Conservation (phyloP, 2,797 vertebrate genomes). For the Naso thynnoides region DNA sequence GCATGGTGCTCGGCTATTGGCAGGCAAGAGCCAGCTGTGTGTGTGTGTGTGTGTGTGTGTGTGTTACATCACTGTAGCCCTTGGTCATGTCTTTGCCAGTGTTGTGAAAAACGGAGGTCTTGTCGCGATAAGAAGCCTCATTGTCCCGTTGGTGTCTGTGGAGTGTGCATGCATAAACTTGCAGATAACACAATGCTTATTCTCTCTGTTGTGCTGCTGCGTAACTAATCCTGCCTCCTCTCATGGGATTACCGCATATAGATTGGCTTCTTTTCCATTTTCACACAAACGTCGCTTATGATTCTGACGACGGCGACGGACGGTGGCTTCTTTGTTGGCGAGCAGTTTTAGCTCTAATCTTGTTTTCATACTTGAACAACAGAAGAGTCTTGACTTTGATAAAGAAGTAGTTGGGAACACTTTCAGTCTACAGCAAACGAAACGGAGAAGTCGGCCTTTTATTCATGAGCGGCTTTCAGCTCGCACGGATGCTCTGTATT, state of each 20-base stretch:
- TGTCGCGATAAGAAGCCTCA: constrained; percentile 51
- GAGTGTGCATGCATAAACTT: constrained; percentile 45
- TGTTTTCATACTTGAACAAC: constrained; percentile 25
- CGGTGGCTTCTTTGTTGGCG: constrained; percentile 35
- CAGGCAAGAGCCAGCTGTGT: constrained; percentile 19
- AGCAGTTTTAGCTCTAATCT: constrained; percentile 30
- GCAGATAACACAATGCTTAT: constrained; percentile 47
- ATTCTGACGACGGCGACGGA: constrained; percentile 28
- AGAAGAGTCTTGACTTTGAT: constrained; percentile 20
- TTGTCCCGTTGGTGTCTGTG: constrained; percentile 48
- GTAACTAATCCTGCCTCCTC: constrained; percentile 55
- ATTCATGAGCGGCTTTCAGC: constrained; percentile 22
- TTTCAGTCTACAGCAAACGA: constrained; percentile 25
- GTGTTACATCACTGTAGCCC: constrained; percentile 46
- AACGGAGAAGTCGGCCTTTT: constrained; percentile 11
- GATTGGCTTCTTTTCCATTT: constrained; percentile 33
- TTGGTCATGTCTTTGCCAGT: constrained; percentile 45
- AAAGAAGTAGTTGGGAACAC: constrained; percentile 1
- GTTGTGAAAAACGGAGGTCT: constrained; percentile 48
- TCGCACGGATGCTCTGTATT: too few species aligned
- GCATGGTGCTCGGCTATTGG: constrained; percentile 24
- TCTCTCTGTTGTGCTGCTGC: constrained; percentile 39
- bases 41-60: constrained; percentile 14
- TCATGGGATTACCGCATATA: constrained; percentile 41
- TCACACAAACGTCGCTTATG: constrained; percentile 4